These are phyloP conservation scores for Hucho hucho DNA, from an alignment of 2,113 vertebrate genomes.

Conservation along the genomic window DNA sequence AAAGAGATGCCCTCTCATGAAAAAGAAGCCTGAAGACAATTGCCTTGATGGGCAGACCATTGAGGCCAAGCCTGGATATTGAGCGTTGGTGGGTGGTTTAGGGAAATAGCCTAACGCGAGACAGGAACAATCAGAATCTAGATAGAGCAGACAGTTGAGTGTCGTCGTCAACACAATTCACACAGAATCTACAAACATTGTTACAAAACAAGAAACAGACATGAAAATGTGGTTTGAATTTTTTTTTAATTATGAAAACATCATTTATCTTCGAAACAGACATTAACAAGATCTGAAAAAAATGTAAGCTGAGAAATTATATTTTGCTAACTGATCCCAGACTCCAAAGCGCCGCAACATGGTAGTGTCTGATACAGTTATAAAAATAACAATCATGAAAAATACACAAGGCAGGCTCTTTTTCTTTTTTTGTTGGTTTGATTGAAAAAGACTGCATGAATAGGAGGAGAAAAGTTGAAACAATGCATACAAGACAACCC, in stretches of 20 bases:
- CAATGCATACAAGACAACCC: conserved; percentile 52
- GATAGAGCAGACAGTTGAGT: background rate
- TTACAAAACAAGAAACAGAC: conserved; percentile 21
- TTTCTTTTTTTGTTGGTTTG: conserved; percentile 47
- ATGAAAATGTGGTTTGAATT: conserved; percentile 37
- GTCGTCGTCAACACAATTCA: background rate
- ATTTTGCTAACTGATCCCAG: conserved; percentile 70
- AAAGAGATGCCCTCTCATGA: conserved; percentile 44
- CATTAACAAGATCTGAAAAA: conserved; percentile 53
- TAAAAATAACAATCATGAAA: conserved; percentile 73
- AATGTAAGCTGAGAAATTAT: conserved; percentile 61
- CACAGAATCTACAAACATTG: background rate
- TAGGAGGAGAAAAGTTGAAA: conserved; percentile 43
- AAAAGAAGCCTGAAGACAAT: conserved; percentile 21
- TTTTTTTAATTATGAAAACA: conserved; percentile 75
- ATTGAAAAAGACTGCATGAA: conserved; percentile 61
- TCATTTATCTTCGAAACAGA: conserved; percentile 64
- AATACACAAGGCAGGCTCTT: conserved; percentile 57
- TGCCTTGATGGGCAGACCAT: conserved; percentile 12
- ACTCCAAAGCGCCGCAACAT: conserved; percentile 66
- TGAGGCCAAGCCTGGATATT: background rate
- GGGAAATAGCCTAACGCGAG: background rate
- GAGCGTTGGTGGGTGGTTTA: background rate
- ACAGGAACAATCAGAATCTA: background rate
- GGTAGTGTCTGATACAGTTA: conserved; percentile 63